Base-by-base conservation (phyloP, 2,888 invertebrate genomes). In the Notodonta dromedarius region DNA sequence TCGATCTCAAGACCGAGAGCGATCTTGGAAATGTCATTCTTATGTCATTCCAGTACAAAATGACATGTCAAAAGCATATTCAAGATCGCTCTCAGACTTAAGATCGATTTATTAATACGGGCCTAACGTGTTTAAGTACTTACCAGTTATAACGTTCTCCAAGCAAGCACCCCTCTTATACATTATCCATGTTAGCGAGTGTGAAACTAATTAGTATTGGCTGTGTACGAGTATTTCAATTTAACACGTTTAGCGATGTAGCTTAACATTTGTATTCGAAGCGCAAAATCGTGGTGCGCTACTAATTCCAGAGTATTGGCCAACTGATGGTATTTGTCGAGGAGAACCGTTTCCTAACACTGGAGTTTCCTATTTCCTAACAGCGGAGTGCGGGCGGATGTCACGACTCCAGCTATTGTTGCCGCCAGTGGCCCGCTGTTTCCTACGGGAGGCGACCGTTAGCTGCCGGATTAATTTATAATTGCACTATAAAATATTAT, bases 331-430 rank as follows among this genome's bases (percentile, higher is more conserved):
- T 54, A 66, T 66, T 71, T 69, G 63, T 66, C 48, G 58, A 65
- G 62, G 54, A 64, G 61, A 65, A 57, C 58, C 50, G 65, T 73
- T 72, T 71, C 66, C 69, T 66, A 73, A 69, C 62, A 64, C 63
- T 64, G 57, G 67, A 65, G 72, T 71, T 79, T 77, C 73, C 79
- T 76, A 79, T 80, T 81, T 79, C 80, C 76, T 76, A 73, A 81
- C 72, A 66, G 69, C 67, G 63, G 61, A 54, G 68, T 58, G 62
- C 56, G 62, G 63, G 69, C 82, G 85, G 84, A 85, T 75, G 80
- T 83, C 83, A 81, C 80, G 79, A 76, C 74, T 75, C 63, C 58
- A 60, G 50, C 73, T 65, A 84, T 84, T 86, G 84, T 85, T 79
- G 55, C 61, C 62, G 71, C 56, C 66, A 65, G 56, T 60, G 66